Evolutionary conservation across 2,888 invertebrate species (phyloP), one percentile per base, ranked within the genome.

Genomic region (Herminia tarsipennalis): DNA sequence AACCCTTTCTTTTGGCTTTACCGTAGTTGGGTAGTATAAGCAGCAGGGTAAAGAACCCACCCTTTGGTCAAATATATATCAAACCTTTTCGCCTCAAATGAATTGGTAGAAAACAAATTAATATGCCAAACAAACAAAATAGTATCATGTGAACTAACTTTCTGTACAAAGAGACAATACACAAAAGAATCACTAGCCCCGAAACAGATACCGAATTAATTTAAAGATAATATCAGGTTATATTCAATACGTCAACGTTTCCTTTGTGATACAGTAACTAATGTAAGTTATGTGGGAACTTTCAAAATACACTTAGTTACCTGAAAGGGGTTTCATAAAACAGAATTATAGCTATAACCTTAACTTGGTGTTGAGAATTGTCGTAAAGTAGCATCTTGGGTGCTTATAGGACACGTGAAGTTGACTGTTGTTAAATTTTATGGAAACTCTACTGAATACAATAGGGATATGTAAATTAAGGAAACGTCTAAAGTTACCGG

Each of bases 251-350:
- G 34, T 38, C 24, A 37, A 9, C 29, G 5, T 14, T 33, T 28
- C 37, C 21, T 58, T 61, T 66, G 45, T 50, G 49, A 58, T 48
- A 56, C 49, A 64, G 67, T 70, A 48, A 47, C 64, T 76, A 73
- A 70, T 71, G 66, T 76, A 66, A 81, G 73, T 80, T 81, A 83
- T 81, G 79, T 82, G 82, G 76, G 78, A 88, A 86, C 80, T 83
- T 86, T 79, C 67, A 70, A 71, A 81, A 83, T 38, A 82, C 74
- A 87, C 83, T 86, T 85, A 83, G 84, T 84, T 85, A 88, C 85
- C 86, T 86, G 83, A 81, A 87, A 86, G 82, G 82, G 84, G 88
- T 87, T 88, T 83, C 88, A 88, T 90, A 90, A 90, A 88, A 87
- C 84, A 86, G 83, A 90, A 88, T 88, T 88, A 90, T 89, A 81